phyloP scores from a whole-genome alignment of 2,797 vertebrate species.

The Acridotheres tristis region DNA sequence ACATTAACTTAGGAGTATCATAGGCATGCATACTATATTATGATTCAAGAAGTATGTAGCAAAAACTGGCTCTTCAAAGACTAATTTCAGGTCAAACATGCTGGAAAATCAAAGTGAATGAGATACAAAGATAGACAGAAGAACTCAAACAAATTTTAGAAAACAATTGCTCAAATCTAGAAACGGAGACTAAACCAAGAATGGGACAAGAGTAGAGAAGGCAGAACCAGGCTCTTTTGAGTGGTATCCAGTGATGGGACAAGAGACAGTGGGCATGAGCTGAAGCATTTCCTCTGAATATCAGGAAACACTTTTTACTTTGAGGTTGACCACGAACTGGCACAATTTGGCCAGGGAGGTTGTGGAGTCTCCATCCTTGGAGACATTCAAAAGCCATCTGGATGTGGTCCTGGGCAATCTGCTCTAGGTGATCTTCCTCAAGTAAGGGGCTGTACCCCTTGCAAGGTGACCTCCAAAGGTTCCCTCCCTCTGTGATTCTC shows the following conservation, averaged over 20 bases:
- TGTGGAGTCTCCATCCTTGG: not conserved
- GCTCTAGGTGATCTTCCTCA: accelerated
- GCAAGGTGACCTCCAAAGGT: not conserved
- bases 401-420: not conserved
- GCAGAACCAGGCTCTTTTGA: not conserved
- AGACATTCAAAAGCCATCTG: not conserved
- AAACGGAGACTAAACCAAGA: not conserved
- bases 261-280: not conserved
- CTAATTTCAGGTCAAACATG: not conserved
- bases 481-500: not conserved
- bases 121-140: not conserved
- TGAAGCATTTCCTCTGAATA: not conserved
- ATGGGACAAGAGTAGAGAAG: not conserved
- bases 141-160: not conserved
- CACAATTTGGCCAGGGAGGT: not conserved
- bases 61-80: not conserved
- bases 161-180: not conserved
- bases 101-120: not conserved
- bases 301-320: not conserved
- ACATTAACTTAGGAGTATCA: not conserved
- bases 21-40: not conserved
- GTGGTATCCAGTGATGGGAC: not conserved
- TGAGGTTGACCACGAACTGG: accelerated
- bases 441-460: not conserved
- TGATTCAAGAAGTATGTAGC: not conserved